Evolutionary conservation across 2,797 vertebrate species (phyloP), one percentile per base, ranked within the genome.

Genomic region (Myotis daubentonii): DNA sequence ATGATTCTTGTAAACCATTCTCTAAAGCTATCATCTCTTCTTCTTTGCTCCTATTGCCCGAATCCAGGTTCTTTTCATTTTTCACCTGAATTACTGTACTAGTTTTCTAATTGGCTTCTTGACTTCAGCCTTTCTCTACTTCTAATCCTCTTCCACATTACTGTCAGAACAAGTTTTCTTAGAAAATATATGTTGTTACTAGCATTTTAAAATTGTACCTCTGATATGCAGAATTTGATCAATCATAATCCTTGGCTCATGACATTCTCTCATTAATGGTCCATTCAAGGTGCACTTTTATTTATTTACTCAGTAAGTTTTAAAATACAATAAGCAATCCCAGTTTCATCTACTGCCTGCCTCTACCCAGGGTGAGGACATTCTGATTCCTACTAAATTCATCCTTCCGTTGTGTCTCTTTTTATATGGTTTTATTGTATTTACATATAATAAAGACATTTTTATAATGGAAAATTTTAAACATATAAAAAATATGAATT

Each of bases 371-470:
- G 72, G 60, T 78, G 41, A 23, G 0, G 0, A 38, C 65, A 5
- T 89, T 88, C 38, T 94, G 60, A 65, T 89, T 93, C 84, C 68
- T 83, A 30, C 28, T 62, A 68, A 60, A 23, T 36, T 65, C 33
- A n/a, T 93, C 19, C 11, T 70, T 91, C 10, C 16, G 8, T 89
- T 86, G n/a, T 30, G 20, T 83, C 28, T 15, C 36, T 84, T 89
- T 89, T 94, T 36, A 33, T 86, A 60, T 70, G 55, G 51, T 87
- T 86, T 94, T 83, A 86, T 41, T 93, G 53, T 11, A 62, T 88
- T 62, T 89, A 10, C n/a, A 2, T 66, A 1, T 47, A 47, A 75
- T 93, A 74, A 78, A n/a, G 44, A 89, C 41, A 33, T n/a, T 92
- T 87, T 81, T 80, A 81, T 86, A 55, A 62, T n/a, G 44, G 57